Base-by-base conservation (phyloP, 2,113 vertebrate species). In the Phalacrocorax aristotelis region DNA sequence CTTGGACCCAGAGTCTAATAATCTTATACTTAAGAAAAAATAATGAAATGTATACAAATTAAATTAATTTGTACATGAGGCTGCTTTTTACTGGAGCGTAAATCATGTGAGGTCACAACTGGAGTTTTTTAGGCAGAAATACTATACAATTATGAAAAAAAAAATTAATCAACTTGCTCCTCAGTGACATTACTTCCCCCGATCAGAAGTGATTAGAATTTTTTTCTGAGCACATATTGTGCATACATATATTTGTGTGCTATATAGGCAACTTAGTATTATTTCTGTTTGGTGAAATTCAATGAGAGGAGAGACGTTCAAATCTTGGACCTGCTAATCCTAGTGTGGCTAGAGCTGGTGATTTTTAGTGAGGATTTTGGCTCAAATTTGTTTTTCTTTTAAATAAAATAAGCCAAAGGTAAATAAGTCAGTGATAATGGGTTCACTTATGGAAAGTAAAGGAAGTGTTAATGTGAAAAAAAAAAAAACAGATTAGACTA, bases 391-490 rank as follows among this genome's bases (percentile, higher is more conserved):
- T 15, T 83, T 80, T 90, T 75, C 23, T 91, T 94, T 83, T 48
- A 64, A 93, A 82, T 36, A 61, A 78, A 54, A n/a, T 68, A 91
- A 95, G 46, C 46, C 60, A 70, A 90, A 86, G 38, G 23, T 89
- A 34, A 70, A 94, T 62, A 93, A 38, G 44, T 74, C 49, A 75
- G 6, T 25, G 26, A 42, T 10, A 74, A 42, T 61, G 54, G 29
- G 32, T 89, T 96, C 11, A 36, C 69, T 90, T 65, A 61, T 17
- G 29, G 38, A 44, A 87, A 95, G 80, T 51, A 89, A 93, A 85
- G 65, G 87, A 95, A 94, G 68, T 57, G 86, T 91, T 93, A 89
- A 85, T 48, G 54, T 71, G 72, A 49, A 74, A 57, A 74, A 57
- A 66, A 69, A 21, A 1, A 0, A n/a, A n/a, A n/a, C 42, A 77